Evolutionary conservation across 2,797 vertebrate genomes (phyloP).

Genomic region (Squalus acanthias): DNA sequence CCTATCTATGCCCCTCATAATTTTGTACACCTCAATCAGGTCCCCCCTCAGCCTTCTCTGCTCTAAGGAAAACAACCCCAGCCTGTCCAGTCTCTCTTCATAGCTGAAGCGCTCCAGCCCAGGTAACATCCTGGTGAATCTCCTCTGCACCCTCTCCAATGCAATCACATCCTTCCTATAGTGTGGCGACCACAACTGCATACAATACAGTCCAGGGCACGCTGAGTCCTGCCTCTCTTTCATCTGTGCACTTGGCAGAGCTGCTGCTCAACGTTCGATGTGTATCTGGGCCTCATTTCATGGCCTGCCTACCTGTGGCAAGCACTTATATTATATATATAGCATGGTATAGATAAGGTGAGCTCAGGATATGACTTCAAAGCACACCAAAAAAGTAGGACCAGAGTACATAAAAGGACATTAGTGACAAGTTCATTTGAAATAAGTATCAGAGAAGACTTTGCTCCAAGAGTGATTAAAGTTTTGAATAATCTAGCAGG

Average conservation of each 20-base stretch:
- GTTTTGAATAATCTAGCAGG: constrained; percentile 48
- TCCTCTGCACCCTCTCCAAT: no score
- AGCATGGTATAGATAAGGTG: not conserved
- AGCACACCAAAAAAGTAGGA: not conserved
- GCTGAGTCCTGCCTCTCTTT: not conserved
- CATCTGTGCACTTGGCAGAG: not conserved
- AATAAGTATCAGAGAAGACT: not conserved
- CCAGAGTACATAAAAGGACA: not conserved
- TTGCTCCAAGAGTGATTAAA: not conserved
- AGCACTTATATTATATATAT: not conserved
- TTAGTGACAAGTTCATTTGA: not conserved
- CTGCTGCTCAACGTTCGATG: not conserved
- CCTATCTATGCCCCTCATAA: no score
- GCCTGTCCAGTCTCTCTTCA: no score
- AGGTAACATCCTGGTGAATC: no score
- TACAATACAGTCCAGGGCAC: not conserved
- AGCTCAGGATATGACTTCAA: not conserved
- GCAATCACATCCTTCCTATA: no score
- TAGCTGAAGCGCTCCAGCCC: no score
- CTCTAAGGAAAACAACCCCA: no score
- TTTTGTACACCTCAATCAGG: no score
- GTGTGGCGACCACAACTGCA: no score
- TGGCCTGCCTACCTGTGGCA: not conserved
- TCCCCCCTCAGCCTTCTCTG: no score
- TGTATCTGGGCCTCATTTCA: not conserved